Base-by-base conservation (phyloP, 2,888 invertebrate species). In the Eupithecia subumbrata region DNA sequence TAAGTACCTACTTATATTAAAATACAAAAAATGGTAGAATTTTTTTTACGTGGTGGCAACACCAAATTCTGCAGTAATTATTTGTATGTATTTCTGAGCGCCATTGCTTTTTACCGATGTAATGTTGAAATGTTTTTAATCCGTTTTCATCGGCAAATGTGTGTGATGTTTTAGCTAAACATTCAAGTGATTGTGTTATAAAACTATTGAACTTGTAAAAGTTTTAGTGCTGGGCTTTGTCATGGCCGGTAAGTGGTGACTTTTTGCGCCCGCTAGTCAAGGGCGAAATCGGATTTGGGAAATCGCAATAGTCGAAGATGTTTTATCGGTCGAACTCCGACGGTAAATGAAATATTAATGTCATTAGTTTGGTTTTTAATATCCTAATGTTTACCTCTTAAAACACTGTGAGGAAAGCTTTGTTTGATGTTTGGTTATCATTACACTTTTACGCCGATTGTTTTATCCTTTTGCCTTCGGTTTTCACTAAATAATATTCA, bases 201-300 rank as follows among this genome's bases (percentile, higher is more conserved):
- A 92, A 92, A 95, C 92, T 94, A 91, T 94, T 82, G 89, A 93
- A 94, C 92, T 94, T 92, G 91, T 90, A 91, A 92, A 90, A 94
- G 93, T 94, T 93, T 90, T 93, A 92, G 94, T 94, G 95, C 95
- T 94, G 94, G 95, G 94, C 92, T 96, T 96, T 96, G 97, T 96
- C 96, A 97, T 97, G 97, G 97, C 97, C 97, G 97, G 97, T 97
- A 96, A 97, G 97, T 96, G 95, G 94, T 93, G 95, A 95, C 94
- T 95, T 95, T 95, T 94, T 91, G 93, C 92, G 92, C 93, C 93
- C 93, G 92, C 89, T 93, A 93, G 90, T 94, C 94, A 95, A 95
- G 95, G 95, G 94, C 94, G 95, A 95, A 94, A 94, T 93, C 90
- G 94, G 94, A 93, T 91, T 94, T 92, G 91, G 93, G 92, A 95